These are phyloP conservation scores for Drosophila triauraria DNA, from an alignment of 1,140 invertebrate genomes.

Conservation along the genomic window DNA sequence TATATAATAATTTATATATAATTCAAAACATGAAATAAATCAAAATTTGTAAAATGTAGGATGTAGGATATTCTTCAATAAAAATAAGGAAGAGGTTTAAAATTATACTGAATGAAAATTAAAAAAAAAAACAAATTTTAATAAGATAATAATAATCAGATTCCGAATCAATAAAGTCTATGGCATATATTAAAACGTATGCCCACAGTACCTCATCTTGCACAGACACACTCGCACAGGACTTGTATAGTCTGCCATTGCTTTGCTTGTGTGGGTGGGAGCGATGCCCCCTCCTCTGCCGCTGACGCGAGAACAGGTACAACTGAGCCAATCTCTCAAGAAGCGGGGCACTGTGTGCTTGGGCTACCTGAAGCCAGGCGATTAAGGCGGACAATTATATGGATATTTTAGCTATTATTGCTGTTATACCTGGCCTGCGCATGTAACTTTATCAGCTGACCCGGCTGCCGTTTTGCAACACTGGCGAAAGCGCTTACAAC, in stretches of 20 bases:
- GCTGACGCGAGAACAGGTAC: not conserved
- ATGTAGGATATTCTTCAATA: not conserved
- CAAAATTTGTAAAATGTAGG: not conserved
- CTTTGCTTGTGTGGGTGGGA: conserved; percentile 7
- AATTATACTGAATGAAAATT: too few relatives aligned
- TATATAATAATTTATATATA: too few relatives aligned
- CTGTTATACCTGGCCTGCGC: conserved; percentile 22
- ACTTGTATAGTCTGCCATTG: not conserved
- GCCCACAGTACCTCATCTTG: not conserved
- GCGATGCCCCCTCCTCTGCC: not conserved
- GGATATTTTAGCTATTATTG: conserved; percentile 9
- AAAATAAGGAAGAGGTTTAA: not conserved
- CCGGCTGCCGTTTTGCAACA: conserved; percentile 44
- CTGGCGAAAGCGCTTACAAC: conserved; percentile 54
- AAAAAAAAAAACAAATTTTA: too few relatives aligned
- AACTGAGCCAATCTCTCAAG: not conserved
- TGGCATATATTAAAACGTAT: not conserved
- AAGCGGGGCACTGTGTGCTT: not conserved
- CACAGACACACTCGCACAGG: not conserved
- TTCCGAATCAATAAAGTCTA: not conserved
- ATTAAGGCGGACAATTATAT: not conserved
- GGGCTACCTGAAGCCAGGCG: not conserved
- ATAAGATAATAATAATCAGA: not conserved
- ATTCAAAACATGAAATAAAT: not conserved
- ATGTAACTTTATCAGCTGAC: conserved; percentile 75